Evolutionary conservation across 2,888 invertebrate species (phyloP), one percentile per base, ranked within the genome.

Genomic region (Zaprionus obscuricornis): DNA sequence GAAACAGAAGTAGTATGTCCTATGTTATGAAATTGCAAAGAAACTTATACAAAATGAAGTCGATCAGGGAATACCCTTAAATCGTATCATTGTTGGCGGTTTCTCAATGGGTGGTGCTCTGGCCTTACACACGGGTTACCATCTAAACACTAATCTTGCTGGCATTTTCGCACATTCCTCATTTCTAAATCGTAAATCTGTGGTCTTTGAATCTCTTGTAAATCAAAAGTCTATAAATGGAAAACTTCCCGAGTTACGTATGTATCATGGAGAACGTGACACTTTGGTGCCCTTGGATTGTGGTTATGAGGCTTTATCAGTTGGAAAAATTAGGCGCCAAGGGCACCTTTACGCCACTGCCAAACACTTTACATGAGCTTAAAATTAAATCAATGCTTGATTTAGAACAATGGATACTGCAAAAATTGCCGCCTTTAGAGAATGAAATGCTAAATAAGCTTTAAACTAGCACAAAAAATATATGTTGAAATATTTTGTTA

Each of bases 91-190:
- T 59, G 91, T 96, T 70, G 95, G 95, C 84, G 95, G 96, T 1
- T 96, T 96, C 89, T 96, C 96, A 1, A 96, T 96, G 96, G 97
- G 97, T 20, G 96, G 96, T 20, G 92, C 94, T 0, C 89, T 96
- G 79, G 92, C 96, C 0, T 85, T 96, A 16, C 95, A 97, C 75
- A 89, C 94, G 13, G 95, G 93, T 0, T 96, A 93, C 81, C 92
- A 94, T 84, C 93, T 93, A 87, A 91, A 92, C n/a, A 91, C 91
- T 1, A 92, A 93, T 10, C 46, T 96, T 6, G 96, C 94, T 10
- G 96, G 95, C 1, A 92, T 93, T 1, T 95, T 96, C 89, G 93
- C 93, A 0, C 92, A 96, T 52, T 96, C 96, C 8, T 93, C 95
- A 3, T 97, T 96, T 85, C 91, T 97, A 0, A 95, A 95, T 76